These are phyloP conservation scores for Acheta domesticus DNA, from an alignment of 2,888 invertebrate genomes.

Conservation along the genomic window DNA sequence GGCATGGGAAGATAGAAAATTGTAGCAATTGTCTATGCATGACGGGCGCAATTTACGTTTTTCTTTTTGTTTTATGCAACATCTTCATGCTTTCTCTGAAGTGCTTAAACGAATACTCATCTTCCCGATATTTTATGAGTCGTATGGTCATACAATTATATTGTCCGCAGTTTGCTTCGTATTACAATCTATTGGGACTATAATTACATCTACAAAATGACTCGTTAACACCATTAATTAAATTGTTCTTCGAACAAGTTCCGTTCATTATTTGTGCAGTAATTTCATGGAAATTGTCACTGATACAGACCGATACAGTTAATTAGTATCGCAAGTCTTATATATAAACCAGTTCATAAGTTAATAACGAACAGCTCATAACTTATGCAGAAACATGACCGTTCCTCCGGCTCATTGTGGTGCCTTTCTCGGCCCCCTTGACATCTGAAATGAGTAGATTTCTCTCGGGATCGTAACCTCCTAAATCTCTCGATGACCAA, in stretches of 20 bases:
- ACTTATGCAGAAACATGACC: background rate
- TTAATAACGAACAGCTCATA: background rate
- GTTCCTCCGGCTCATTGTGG: background rate
- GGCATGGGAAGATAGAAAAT: no score
- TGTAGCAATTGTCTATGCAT: no score
- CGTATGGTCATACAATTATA: no score
- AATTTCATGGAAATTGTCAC: conserved; percentile 18
- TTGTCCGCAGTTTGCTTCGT: no score
- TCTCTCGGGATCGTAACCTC: background rate
- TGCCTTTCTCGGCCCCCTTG: background rate
- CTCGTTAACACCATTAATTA: background rate
- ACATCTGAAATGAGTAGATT: background rate
- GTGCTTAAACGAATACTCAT: no score
- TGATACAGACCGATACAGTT: background rate
- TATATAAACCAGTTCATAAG: background rate
- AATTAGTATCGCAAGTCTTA: background rate
- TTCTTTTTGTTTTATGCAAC: no score
- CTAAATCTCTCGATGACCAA: background rate
- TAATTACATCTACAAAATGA: no score
- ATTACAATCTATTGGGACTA: no score
- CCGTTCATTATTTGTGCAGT: background rate
- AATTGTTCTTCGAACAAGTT: background rate
- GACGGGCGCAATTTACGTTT: no score
- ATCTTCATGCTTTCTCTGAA: no score
- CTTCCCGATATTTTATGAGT: no score